phyloP scores from a whole-genome alignment of 2,888 invertebrate genomes.

The Cyaniris semiargus region DNA sequence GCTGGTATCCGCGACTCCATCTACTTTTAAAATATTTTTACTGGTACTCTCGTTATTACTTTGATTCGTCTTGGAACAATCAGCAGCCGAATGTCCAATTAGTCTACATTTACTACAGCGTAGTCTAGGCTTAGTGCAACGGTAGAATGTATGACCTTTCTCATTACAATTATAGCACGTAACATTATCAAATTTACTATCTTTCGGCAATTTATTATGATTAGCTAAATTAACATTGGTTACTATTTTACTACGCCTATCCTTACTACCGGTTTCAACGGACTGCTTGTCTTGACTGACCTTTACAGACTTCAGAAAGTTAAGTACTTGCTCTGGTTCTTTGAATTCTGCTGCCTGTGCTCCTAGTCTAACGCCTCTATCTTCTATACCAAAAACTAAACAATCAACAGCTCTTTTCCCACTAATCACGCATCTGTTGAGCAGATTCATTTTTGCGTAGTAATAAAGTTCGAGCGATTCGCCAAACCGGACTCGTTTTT shows the following conservation, averaged over 20 bases:
- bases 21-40: not conserved
- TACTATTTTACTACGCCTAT: slow-evolving; percentile 10
- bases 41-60: not conserved
- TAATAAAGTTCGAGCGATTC: too few species aligned
- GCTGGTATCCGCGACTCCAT: too few species aligned
- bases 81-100: slow-evolving; percentile 21
- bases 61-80: not conserved
- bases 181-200: not conserved
- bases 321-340: slow-evolving; percentile 27
- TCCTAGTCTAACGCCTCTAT: slow-evolving; percentile 41
- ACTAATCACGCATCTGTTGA: slow-evolving; percentile 28
- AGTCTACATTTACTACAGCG: slow-evolving; percentile 23
- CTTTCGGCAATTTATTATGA: not conserved
- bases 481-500: too few species aligned
- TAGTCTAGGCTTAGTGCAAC: slow-evolving; percentile 20
- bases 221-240: not conserved
- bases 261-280: slow-evolving; percentile 33
- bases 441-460: too few species aligned
- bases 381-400: slow-evolving; percentile 42
- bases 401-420: slow-evolving; percentile 43
- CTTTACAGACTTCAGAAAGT: slow-evolving; percentile 31
- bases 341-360: slow-evolving; percentile 35
- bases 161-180: slow-evolving; percentile 29
- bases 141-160: not conserved
- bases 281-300: slow-evolving; percentile 35